Evolutionary conservation across 2,113 vertebrate genomes (phyloP), one percentile per base, ranked within the genome.

Genomic region (Perca schrenkii): DNA sequence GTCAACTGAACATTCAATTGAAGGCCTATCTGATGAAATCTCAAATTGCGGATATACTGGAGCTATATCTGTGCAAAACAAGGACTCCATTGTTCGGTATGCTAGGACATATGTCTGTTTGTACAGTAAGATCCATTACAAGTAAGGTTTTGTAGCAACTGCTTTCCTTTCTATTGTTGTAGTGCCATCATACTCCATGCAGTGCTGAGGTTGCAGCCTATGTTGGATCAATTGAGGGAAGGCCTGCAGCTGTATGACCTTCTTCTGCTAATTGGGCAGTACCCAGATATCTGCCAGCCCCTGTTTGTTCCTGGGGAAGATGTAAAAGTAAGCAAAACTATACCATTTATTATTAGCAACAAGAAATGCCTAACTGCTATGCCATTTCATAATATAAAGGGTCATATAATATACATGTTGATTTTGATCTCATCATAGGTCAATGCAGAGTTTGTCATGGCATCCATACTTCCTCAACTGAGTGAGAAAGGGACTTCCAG

Each of bases 251-350:
- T 72, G 69, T 72, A 46, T 72, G 69, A 31, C 22, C 70, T 64
- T 22, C 40, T 43, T 72, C 22, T n/a, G 3, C 40, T 73, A 4
- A 58, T 73, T 54, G 28, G 40, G 14, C 36, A 58, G 54, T 47
- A 58, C 15, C 54, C 15, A 47, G 54, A 47, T 22, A 40, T 71
- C 34, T 71, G 69, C 69, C 31, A 21, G 31, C 69, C 69, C 52
- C 67, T 25, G 53, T 71, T 71, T 73, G 70, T 60, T 60, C 40
- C 70, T 46, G 69, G 54, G 8, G 69, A 72, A 46, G 69, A 72
- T 25, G 53, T 43, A 13, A 63, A 63, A 16, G 61, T 63, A 36
- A 43, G 34, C 17, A 63, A n/a, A n/a, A 57, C 22, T 25, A 25
- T 11, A 36, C 36, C 19, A n/a, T 63, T 43, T n/a, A 61, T 19